A percentile compares a stretch with the other conserved stretches of the same genome.
Conservation (phyloP, 2,113 vertebrate genomes). For the Promerops cafer region DNA sequence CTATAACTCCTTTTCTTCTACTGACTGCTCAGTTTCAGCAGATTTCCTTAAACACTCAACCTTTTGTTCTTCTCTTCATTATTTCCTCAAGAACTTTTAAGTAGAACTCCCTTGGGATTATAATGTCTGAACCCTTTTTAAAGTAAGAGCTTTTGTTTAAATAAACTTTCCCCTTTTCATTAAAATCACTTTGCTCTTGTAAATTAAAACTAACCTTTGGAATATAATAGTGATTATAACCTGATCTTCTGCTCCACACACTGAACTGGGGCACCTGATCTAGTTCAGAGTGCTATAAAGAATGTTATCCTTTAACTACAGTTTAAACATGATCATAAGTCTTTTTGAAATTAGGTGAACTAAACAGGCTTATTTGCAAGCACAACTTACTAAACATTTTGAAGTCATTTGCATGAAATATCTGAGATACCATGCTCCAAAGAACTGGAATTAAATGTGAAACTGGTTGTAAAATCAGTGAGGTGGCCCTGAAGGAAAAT, state of each 20-base stretch:
- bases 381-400: constrained; percentile 11
- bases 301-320: background rate
- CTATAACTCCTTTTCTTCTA: background rate
- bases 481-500: background rate
- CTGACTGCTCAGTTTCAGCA: background rate
- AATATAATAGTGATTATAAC: constrained; percentile 20
- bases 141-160: constrained; percentile 28
- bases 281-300: background rate
- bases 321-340: background rate
- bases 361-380: background rate
- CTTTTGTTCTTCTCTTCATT: background rate
- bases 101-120: background rate
- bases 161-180: background rate
- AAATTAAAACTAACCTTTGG: constrained; percentile 45
- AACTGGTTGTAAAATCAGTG: constrained; percentile 16
- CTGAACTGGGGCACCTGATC: background rate
- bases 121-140: background rate
- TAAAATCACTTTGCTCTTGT: constrained; percentile 16
- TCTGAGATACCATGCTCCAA: background rate
- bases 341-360: background rate
- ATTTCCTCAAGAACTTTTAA: background rate
- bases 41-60: background rate
- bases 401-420: background rate
- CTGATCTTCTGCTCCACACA: background rate
- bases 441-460: background rate